Evolutionary conservation across 2,888 invertebrate species (phyloP), one percentile per base, ranked within the genome.

Genomic region (Heliconius aoede): DNA sequence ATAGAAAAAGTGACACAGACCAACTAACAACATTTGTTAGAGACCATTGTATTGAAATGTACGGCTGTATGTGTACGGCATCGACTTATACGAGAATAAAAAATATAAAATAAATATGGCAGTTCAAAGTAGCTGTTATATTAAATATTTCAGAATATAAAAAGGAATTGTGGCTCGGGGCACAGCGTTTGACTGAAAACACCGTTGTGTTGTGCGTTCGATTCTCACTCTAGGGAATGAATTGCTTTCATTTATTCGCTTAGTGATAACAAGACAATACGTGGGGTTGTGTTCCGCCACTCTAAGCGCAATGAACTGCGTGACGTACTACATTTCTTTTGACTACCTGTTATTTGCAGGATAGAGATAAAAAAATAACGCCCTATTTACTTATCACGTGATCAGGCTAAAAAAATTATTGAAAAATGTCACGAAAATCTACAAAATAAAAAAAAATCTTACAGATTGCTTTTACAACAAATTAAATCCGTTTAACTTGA

Each of bases 21-120:
- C 89, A 88, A 86, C 84, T 85, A 90, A 92, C 92, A 90, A 92
- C 92, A 92, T 93, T 93, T 92, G 92, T 93, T 92, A 88, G 83
- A 76, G 82, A 77, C 90, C 92, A 93, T 93, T 93, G 93, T 93
- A 87, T 91, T 86, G 87, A 80, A 81, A 81, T 79, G 80, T 81
- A 80, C 72, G 73, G 15, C 32, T 73, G 55, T 64, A 64, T 24
- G 15, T 58, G 40, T 32, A 40, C 7, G 21, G 18, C 26, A 28
- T 72, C n/a, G 26, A 60, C n/a, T 69, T 69, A 55, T 55, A 69
- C 32, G 55, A 65, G 65, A 7, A 36, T 36, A 36, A 65, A 24
- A 65, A 32, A 60, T 26, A 60, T 60, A 60, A 26, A 60, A 55
- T 9, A 55, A n/a, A 55, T 55, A 55, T n/a, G 55, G n/a, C 55